Percentiles rank a stretch among this genome's conserved stretches.
These are phyloP conservation scores for Drosophila meridiana DNA, from an alignment of 2,888 invertebrate genomes.

Conservation along the genomic window DNA sequence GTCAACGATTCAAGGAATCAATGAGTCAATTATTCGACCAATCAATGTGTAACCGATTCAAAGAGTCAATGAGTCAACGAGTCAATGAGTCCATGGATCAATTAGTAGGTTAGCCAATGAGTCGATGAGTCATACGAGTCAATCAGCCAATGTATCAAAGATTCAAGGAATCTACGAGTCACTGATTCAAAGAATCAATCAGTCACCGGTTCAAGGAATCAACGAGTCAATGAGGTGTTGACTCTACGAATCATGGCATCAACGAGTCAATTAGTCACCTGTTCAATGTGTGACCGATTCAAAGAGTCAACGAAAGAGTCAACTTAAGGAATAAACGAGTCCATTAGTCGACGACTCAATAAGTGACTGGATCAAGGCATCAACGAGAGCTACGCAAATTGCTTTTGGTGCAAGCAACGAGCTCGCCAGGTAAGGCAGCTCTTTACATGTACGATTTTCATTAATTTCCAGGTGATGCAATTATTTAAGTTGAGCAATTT, in stretches of 20 bases:
- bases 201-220: neutral
- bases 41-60: neutral
- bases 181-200: neutral
- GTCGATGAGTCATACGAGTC: neutral
- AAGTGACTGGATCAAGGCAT: neutral
- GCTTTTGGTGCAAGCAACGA: neutral
- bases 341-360: neutral
- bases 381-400: neutral
- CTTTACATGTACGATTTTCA: conserved; percentile 10
- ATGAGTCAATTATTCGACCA: neutral
- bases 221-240: neutral
- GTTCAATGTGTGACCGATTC: neutral
- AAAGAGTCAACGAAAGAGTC: neutral
- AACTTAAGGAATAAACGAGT: neutral
- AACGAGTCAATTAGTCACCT: neutral
- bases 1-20: neutral
- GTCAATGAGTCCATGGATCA: neutral
- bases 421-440: too few species aligned
- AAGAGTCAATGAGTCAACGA: neutral
- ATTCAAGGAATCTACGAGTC: neutral
- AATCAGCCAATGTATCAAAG: neutral
- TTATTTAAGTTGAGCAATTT: conserved; percentile 37
- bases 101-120: neutral
- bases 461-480: conserved; percentile 15
- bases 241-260: neutral